A percentile compares a stretch with the other conserved stretches of the same genome.
phyloP scores from a whole-genome alignment of 2,113 vertebrate genomes.

The Quiscalus mexicanus region DNA sequence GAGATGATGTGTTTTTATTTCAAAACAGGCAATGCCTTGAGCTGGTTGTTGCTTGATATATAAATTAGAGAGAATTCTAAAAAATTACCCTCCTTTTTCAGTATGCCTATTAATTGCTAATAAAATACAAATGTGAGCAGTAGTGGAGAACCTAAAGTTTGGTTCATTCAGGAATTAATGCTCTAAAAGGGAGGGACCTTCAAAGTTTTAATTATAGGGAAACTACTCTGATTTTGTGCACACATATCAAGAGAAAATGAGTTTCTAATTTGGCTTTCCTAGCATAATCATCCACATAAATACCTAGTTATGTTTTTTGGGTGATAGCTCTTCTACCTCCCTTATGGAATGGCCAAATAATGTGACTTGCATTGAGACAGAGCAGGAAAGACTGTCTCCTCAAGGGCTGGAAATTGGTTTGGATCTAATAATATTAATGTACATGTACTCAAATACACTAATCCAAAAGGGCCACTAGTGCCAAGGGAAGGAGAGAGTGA shows the following conservation, averaged over 20 bases:
- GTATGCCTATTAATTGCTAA: neutral
- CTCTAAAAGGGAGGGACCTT: neutral
- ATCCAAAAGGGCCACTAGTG: neutral
- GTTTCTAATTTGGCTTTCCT: neutral
- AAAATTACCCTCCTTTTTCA: neutral
- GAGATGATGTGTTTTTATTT: neutral
- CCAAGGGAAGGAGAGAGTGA: neutral
- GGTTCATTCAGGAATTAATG: neutral
- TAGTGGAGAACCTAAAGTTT: neutral
- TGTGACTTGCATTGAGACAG: neutral
- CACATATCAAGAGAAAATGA: neutral
- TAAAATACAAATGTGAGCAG: slow-evolving; percentile 12
- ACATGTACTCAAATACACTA: neutral
- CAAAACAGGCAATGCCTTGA: neutral
- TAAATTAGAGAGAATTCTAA: slow-evolving; percentile 25
- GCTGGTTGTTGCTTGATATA: neutral
- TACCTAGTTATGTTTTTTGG: neutral
- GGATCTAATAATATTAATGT: neutral
- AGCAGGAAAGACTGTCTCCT: neutral
- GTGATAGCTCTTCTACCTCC: neutral
- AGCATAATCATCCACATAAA: neutral
- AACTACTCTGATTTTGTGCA: neutral
- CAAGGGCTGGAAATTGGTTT: neutral
- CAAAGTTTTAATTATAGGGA: neutral
- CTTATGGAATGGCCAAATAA: neutral